These are phyloP conservation scores for Ommatoiulus sabulosus DNA, from an alignment of 2,888 invertebrate genomes.

Conservation along the genomic window DNA sequence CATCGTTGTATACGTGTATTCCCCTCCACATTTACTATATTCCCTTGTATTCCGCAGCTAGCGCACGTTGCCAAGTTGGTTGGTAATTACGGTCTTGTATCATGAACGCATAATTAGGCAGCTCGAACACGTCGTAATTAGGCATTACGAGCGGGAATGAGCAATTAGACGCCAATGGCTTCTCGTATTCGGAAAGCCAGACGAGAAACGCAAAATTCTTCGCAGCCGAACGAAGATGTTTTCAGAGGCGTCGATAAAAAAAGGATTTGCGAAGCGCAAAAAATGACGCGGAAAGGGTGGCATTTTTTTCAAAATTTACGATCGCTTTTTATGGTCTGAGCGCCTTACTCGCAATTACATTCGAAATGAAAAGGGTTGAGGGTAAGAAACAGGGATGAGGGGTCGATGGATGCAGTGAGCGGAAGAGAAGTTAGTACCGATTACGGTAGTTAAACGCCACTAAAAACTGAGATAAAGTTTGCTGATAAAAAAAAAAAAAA, in stretches of 20 bases:
- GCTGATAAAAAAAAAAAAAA: neutral
- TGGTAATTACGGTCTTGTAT: conserved; percentile 29
- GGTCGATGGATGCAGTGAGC: neutral
- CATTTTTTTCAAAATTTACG: conserved; percentile 1
- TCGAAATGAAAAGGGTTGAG: neutral
- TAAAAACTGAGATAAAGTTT: neutral
- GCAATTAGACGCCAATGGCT: conserved; percentile 8
- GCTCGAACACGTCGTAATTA: conserved; percentile 34
- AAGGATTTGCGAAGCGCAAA: neutral
- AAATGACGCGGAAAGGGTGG: conserved; percentile 4
- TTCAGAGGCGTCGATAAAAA: neutral
- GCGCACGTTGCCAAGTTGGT: neutral
- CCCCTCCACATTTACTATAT: neutral
- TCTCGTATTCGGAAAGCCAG: conserved; percentile 24
- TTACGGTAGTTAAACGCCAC: neutral
- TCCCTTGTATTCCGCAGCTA: neutral
- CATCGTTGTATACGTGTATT: neutral
- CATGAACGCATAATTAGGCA: conserved; percentile 24
- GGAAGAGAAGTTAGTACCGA: neutral
- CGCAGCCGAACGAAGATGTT: neutral
- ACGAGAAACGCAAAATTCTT: neutral
- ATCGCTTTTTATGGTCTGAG: neutral
- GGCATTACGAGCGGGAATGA: conserved; percentile 18
- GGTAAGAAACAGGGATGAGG: neutral
- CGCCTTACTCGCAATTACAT: neutral